Base-by-base conservation (phyloP, 2,888 invertebrate genomes). In the Hypolimnas misippus region DNA sequence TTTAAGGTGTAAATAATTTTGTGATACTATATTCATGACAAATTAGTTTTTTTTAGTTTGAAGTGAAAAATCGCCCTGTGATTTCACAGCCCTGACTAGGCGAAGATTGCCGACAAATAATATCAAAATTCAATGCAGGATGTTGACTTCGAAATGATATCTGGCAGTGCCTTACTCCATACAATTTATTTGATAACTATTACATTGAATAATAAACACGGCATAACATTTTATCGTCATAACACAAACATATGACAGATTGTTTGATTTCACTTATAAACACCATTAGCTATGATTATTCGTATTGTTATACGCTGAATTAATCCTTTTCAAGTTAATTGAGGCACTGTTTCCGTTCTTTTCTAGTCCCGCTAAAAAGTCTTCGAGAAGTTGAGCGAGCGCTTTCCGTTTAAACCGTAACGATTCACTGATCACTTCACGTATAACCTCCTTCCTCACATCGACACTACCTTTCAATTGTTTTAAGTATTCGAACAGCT, bases 351-450 rank as follows among this genome's bases (percentile, higher is more conserved):
- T 92, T 40, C 92, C 92, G 70, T 92, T 92, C 74, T 82, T 90
- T 75, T 92, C 92, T 68, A 92, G 79, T 64, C 91, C 90, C 65
- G 86, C 86, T 72, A 93, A 79, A 79, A 94, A 94, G 77, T 96
- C 95, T 82, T 96, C 95, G 66, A 96, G 88, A 63, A 94, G 81
- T 75, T 93, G 93, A 31, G 95, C 96, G 68, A 96, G 89, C 71
- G 93, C 93, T 79, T 95, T 94, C 73, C 96, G 92, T 82, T 96
- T 97, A 84, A 96, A 97, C 74, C 96, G 92, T 73, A 95, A 87
- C 50, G 96, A 95, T 89, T 97, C 96, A 73, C 94, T 93, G 72
- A 96, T 95, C 68, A 96, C 94, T 76, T 96, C 94, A 72, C 94
- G 93, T 67, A 96, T 90, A 83, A 96, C 93, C 75, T 93, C 93